A percentile compares a stretch with the other conserved stretches of the same genome.
Conservation (phyloP, 2,888 invertebrate species). For the Pyrochroa serraticornis region DNA sequence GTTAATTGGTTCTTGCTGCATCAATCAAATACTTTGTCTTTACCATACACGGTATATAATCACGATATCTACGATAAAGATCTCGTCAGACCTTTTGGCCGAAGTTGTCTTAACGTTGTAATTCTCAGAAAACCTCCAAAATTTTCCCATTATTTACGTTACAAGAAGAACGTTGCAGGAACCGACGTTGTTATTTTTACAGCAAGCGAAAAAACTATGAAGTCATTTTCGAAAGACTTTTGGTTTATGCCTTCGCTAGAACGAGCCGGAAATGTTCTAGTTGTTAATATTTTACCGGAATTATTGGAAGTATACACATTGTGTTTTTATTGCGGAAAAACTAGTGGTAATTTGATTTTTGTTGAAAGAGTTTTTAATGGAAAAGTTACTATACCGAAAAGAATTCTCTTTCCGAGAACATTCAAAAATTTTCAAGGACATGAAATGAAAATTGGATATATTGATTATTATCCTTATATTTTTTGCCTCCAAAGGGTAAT, state of each 20-base stretch:
- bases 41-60: background rate
- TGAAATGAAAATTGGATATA: slow-evolving; percentile 29
- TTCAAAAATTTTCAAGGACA: slow-evolving; percentile 28
- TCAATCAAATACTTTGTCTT: background rate
- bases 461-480: slow-evolving; percentile 33
- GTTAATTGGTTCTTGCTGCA: background rate
- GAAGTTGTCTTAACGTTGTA: background rate
- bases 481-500: slow-evolving; percentile 15
- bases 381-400: background rate
- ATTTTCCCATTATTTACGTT: background rate
- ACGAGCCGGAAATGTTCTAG: slow-evolving; percentile 35
- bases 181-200: background rate
- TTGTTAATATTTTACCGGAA: slow-evolving; percentile 20
- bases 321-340: slow-evolving; percentile 33
- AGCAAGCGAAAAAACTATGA: background rate
- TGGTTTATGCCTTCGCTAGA: slow-evolving; percentile 27
- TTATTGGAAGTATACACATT: slow-evolving; percentile 23
- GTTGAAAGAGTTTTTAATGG: slow-evolving; percentile 9
- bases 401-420: slow-evolving; percentile 20
- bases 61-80: background rate
- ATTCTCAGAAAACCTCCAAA: background rate
- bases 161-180: background rate
- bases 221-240: background rate
- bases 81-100: background rate
- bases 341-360: slow-evolving; percentile 4